Percentiles rank a stretch among this genome's conserved stretches.
These are phyloP conservation scores for Creontiades dilutus DNA, from an alignment of 2,888 invertebrate genomes.

Conservation along the genomic window DNA sequence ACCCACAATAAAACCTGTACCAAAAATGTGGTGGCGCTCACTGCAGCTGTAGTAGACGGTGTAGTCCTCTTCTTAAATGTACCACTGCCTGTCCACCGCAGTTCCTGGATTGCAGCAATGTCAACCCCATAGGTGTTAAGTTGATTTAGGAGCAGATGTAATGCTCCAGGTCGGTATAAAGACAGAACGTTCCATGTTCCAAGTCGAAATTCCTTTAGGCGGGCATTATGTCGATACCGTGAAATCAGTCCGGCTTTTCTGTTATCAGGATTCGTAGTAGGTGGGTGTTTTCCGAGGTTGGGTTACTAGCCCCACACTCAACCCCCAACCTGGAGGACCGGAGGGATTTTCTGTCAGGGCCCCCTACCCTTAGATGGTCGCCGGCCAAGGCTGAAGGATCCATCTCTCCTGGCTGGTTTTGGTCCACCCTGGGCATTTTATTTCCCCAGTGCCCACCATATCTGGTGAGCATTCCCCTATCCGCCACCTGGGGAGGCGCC, in stretches of 20 bases:
- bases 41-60: too few relatives aligned
- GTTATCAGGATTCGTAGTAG: neutral
- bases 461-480: constrained; percentile 73
- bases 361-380: too few relatives aligned
- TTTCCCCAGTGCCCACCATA: constrained; percentile 66
- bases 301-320: neutral
- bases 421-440: constrained; percentile 68
- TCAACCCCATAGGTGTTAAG: neutral
- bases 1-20: too few relatives aligned
- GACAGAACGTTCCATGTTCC: constrained; percentile 42
- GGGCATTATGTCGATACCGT: constrained; percentile 37
- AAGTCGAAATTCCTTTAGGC: constrained; percentile 36
- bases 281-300: neutral
- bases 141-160: constrained; percentile 50
- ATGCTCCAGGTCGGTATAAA: constrained; percentile 13
- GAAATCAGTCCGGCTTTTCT: constrained; percentile 15
- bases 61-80: too few relatives aligned
- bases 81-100: constrained; percentile 2
- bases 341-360: neutral
- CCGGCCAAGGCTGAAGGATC: neutral
- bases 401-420: constrained; percentile 62
- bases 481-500: constrained; percentile 72
- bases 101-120: constrained; percentile 33
- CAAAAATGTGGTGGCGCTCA: too few relatives aligned
- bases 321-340: neutral